Evolutionary conservation across 2,797 vertebrate genomes (phyloP).

Genomic region (Sebastes glaucus): DNA sequence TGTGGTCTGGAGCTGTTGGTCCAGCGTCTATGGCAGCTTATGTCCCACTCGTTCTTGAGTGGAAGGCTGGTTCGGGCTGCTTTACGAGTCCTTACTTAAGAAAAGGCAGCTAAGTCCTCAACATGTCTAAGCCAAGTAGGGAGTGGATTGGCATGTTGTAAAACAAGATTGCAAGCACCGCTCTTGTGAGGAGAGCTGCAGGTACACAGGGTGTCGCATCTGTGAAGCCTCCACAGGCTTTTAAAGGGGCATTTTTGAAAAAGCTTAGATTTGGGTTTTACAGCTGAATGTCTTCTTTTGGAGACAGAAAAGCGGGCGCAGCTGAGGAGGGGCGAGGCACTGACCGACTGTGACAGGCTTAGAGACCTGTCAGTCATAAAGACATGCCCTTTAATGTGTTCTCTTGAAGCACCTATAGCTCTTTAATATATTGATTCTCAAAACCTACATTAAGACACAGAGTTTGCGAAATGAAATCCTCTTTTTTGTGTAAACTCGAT

Average conservation of each 20-base stretch:
- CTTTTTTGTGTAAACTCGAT: not conserved
- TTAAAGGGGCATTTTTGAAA: constrained; percentile 3
- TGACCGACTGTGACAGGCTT: not conserved
- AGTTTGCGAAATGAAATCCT: not conserved
- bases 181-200: not conserved
- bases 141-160: constrained; percentile 29
- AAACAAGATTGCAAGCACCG: not conserved
- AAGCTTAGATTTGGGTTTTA: not conserved
- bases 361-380: not conserved
- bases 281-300: not conserved
- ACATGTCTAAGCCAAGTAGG: not conserved
- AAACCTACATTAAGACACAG: not conserved
- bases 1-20: not conserved
- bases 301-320: not conserved
- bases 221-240: not conserved
- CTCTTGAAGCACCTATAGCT: not conserved
- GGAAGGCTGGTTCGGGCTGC: not conserved
- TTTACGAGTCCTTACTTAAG: not conserved
- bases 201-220: not conserved
- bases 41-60: not conserved
- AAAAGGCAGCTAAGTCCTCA: constrained; percentile 9
- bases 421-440: not conserved
- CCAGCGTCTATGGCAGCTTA: not conserved
- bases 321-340: not conserved
- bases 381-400: not conserved